Percentiles rank a stretch among this genome's conserved stretches.
Conservation (phyloP, 2,797 vertebrate species). For the Silurus aristotelis region DNA sequence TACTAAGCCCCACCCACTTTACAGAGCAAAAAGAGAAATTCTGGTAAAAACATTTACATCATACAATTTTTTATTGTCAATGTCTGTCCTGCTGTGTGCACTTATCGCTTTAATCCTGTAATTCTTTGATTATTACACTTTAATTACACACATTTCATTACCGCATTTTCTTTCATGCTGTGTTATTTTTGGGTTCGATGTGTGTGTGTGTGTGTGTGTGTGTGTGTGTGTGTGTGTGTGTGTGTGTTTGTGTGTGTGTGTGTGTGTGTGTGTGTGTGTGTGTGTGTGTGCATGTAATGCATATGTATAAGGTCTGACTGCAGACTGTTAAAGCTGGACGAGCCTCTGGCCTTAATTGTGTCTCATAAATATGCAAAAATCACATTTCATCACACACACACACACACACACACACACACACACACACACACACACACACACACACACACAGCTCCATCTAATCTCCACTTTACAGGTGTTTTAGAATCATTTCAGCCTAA, state of each 20-base stretch:
- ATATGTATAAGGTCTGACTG: conserved; percentile 59
- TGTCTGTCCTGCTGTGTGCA: neutral
- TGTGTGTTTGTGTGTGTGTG: conserved; percentile 8
- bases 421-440: neutral
- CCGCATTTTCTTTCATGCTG: neutral
- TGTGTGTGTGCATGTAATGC: conserved; percentile 39
- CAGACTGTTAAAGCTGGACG: conserved; percentile 47
- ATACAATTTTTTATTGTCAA: neutral
- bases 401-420: conserved; percentile 22
- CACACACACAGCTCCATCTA: conserved; percentile 15
- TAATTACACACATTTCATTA: conserved; percentile 11
- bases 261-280: conserved; percentile 33
- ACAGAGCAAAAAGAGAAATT: neutral
- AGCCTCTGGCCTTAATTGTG: conserved; percentile 59
- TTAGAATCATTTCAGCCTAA: conserved; percentile 7
- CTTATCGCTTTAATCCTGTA: conserved; percentile 18
- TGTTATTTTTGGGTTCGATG: conserved; percentile 42
- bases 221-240: conserved; percentile 26
- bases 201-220: conserved; percentile 20
- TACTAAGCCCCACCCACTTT: conserved; percentile 3
- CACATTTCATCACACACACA: conserved; percentile 45
- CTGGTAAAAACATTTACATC: neutral
- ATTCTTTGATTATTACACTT: conserved; percentile 31
- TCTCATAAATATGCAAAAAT: conserved; percentile 59
- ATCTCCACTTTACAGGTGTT: neutral